phyloP scores from a whole-genome alignment of 53 echinoderm and acorn worm species.

The Zoroaster sp. region DNA sequence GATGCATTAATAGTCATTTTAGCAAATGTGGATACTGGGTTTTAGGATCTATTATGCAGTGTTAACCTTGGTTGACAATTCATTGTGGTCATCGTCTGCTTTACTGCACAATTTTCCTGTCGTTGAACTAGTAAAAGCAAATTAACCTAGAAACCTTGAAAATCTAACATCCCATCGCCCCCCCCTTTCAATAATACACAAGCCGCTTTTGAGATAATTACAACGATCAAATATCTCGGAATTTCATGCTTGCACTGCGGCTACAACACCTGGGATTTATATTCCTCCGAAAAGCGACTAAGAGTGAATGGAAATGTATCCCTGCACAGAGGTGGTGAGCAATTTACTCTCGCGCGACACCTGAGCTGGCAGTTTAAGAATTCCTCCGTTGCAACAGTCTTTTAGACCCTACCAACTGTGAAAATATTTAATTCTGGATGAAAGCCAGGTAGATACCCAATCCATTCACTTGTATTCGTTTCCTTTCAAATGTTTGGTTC shows the following conservation, averaged over 20 bases:
- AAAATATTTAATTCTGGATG: slow-evolving; percentile 29
- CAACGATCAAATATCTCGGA: slow-evolving; percentile 29
- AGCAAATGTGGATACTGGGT: no score
- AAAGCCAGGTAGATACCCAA: slow-evolving; percentile 7
- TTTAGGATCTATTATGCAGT: no score
- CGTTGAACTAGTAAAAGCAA: not conserved
- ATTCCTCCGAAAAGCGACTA: not conserved
- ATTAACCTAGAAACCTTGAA: slow-evolving; percentile 14
- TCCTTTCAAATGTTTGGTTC: not conserved
- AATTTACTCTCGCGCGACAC: slow-evolving; percentile 28
- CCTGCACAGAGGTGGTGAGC: not conserved
- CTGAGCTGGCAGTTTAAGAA: slow-evolving; percentile 33
- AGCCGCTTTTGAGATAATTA: slow-evolving; percentile 10
- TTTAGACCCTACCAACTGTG: slow-evolving; percentile 20
- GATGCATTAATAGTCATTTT: no score
- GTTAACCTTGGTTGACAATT: no score
- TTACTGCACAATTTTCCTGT: no score
- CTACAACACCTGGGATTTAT: slow-evolving; percentile 16
- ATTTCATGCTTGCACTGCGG: slow-evolving; percentile 20
- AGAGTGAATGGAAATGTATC: slow-evolving; percentile 23
- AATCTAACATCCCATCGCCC: not conserved
- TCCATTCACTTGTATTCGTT: slow-evolving; percentile 19
- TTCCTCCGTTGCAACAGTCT: slow-evolving; percentile 1
- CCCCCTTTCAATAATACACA: not conserved
- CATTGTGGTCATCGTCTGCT: no score